phyloP scores from a whole-genome alignment of 1,140 invertebrate genomes.

The Zaprionus gabonicus region DNA sequence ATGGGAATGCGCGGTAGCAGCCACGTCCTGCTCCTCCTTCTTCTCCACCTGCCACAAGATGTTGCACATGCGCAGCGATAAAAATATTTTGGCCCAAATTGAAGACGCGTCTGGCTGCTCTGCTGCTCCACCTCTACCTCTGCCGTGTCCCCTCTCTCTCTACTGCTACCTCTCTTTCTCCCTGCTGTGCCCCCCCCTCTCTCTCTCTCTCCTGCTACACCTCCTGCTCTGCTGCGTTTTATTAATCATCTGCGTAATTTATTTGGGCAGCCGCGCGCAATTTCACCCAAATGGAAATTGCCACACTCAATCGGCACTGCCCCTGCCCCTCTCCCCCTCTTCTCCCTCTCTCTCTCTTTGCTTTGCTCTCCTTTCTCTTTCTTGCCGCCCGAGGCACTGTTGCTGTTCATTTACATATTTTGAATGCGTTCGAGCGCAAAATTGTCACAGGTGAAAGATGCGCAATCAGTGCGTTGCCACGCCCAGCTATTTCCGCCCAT shows the following conservation, averaged over 20 bases:
- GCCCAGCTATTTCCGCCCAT: slow-evolving; percentile 40
- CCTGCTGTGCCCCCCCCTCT: not conserved
- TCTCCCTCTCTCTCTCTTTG: not conserved
- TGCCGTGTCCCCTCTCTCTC: not conserved
- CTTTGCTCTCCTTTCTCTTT: slow-evolving; percentile 7
- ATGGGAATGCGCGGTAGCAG: slow-evolving; percentile 80
- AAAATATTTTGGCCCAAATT: slow-evolving; percentile 82
- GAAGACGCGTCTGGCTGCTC: slow-evolving; percentile 49
- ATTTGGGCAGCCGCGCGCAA: slow-evolving; percentile 76
- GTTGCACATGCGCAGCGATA: slow-evolving; percentile 66
- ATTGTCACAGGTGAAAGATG: slow-evolving; percentile 80
- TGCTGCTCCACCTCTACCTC: too few relatives aligned
- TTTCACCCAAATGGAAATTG: slow-evolving; percentile 80
- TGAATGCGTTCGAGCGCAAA: slow-evolving; percentile 59
- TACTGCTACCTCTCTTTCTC: not conserved
- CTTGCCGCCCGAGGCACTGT: slow-evolving; percentile 49
- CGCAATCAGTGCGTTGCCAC: slow-evolving; percentile 47
- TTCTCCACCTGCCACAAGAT: slow-evolving; percentile 9
- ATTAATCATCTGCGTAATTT: slow-evolving; percentile 83
- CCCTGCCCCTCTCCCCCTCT: not conserved
- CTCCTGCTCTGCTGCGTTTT: slow-evolving; percentile 46
- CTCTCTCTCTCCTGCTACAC: slow-evolving; percentile 3
- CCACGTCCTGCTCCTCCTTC: not conserved
- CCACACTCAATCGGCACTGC: slow-evolving; percentile 27
- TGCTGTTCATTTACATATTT: slow-evolving; percentile 73